Evolutionary conservation across 2,888 invertebrate genomes (phyloP).

Genomic region (Morpho achilles): DNA sequence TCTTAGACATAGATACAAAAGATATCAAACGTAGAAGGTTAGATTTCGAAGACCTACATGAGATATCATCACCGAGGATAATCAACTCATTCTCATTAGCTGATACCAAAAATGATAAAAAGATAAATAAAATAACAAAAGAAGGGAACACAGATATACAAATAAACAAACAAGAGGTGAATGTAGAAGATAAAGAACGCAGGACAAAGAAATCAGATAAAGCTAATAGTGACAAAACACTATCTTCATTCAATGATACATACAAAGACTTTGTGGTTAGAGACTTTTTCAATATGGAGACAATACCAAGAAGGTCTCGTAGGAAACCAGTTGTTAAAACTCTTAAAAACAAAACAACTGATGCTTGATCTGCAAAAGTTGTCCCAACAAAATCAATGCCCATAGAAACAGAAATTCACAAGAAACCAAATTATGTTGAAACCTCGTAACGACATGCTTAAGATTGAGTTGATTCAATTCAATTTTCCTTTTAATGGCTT

Average conservation of each 20-base stretch:
- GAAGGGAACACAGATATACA: slow-evolving; percentile 8
- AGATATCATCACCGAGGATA: slow-evolving; percentile 27
- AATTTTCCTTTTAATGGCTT: too few relatives aligned
- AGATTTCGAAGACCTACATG: background rate
- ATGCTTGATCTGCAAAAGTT: background rate
- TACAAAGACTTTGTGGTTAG: slow-evolving; percentile 54
- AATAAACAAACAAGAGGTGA: background rate
- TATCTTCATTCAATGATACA: slow-evolving; percentile 51
- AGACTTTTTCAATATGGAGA: slow-evolving; percentile 27
- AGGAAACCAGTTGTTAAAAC: slow-evolving; percentile 39
- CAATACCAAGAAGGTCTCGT: slow-evolving; percentile 20
- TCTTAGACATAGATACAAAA: too few relatives aligned
- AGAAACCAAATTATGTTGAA: background rate
- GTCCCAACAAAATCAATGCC: background rate
- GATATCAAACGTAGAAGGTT: slow-evolving; percentile 2
- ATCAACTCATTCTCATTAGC: slow-evolving; percentile 31
- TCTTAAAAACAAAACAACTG: slow-evolving; percentile 36
- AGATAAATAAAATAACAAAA: slow-evolving; percentile 16
- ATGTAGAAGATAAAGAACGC: background rate
- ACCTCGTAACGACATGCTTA: too few relatives aligned
- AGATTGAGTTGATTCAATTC: too few relatives aligned
- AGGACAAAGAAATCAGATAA: slow-evolving; percentile 6
- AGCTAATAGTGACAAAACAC: slow-evolving; percentile 27
- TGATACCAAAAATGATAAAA: slow-evolving; percentile 7
- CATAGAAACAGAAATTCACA: background rate